Evolutionary conservation across 2,888 invertebrate species (phyloP), one percentile per base, ranked within the genome.

Genomic region (Drosophila longiperda): DNA sequence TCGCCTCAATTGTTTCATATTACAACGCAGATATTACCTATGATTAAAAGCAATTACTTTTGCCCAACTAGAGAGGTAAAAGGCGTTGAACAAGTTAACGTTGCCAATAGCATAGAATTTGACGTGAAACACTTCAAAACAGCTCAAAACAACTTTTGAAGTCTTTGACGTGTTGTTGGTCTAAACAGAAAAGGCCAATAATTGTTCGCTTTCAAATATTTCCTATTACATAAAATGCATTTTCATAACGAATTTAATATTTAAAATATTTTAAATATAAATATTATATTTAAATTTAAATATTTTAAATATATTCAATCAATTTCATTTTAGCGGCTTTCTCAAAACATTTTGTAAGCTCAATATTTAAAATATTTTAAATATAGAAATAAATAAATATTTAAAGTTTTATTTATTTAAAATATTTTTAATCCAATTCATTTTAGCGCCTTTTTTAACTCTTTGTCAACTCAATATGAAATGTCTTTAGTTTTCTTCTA

Each of bases 101-200:
- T 65, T 60, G 63, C 63, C 69, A 69, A 69, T 69, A 12, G 33
- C 42, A 32, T 59, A 73, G 60, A 60, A 73, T 71, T 66, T 36
- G 53, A 54, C 48, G 38, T 54, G 66, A 17, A 49, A 36, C 9
- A 40, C 52, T 7, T 7, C 7, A 29, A 9, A 58, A 23, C 48
- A 50, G 17, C 64, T 54, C 32, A 26, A 23, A 49, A 26, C 34
- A 40, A 50, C 48, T 67, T 11, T 55, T 67, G 23, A 34, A 34
- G 36, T 29, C 9, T 34, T 34, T 20, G 20, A 23, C 20, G 3
- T 9, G n/a, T 38, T 5, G 55, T 12, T 38, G 20, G 1, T 2
- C 45, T 45, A 45, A 45, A 15, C 15, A 15, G 45, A 45, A 23
- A 2, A 8, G 4, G 20, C 15, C 4, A 45, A 20, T 7, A 2